Percentiles rank a stretch among this genome's conserved stretches.
phyloP scores from a whole-genome alignment of 2,888 invertebrate species.

The Silvanus unidentatus region DNA sequence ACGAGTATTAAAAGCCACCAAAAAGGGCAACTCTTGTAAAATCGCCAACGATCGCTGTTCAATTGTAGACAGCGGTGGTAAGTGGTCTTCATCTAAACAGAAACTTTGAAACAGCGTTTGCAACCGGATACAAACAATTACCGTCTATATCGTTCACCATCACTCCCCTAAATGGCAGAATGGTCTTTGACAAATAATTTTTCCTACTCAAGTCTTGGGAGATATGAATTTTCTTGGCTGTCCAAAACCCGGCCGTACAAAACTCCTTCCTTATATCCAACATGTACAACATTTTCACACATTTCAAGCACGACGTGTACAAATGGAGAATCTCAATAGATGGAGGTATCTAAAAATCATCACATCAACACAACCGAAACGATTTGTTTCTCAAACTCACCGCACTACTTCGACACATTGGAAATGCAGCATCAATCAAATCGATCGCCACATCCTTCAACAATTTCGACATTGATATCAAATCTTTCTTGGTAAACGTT shows the following conservation, averaged over 20 bases:
- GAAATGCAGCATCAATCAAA: conserved; percentile 45
- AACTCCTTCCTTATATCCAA: conserved; percentile 79
- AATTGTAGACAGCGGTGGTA: conserved; percentile 78
- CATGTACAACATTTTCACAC: conserved; percentile 60
- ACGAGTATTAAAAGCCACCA: conserved; percentile 85
- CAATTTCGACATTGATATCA: conserved; percentile 40
- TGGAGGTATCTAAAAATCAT: conserved; percentile 26
- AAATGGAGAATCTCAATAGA: conserved; percentile 41
- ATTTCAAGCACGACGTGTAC: conserved; percentile 39
- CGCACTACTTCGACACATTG: conserved; percentile 42
- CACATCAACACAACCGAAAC: no score
- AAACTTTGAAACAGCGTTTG: conserved; percentile 1
- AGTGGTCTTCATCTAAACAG: conserved; percentile 58
- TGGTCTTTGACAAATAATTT: conserved; percentile 41
- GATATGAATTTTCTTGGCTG: conserved; percentile 42
- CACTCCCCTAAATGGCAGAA: conserved; percentile 39
- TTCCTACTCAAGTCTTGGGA: conserved; percentile 41
- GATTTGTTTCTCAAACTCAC: conserved; percentile 24
- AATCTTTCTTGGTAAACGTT: conserved; percentile 39
- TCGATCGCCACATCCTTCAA: conserved; percentile 40
- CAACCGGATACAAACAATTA: conserved; percentile 13
- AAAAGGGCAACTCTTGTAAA: conserved; percentile 88
- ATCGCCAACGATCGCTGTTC: conserved; percentile 85
- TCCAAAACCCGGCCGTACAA: conserved; percentile 50
- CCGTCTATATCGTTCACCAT: conserved; percentile 33